Evolutionary conservation across 2,797 vertebrate genomes (phyloP).

Genomic region (Cyclopterus lumpus): DNA sequence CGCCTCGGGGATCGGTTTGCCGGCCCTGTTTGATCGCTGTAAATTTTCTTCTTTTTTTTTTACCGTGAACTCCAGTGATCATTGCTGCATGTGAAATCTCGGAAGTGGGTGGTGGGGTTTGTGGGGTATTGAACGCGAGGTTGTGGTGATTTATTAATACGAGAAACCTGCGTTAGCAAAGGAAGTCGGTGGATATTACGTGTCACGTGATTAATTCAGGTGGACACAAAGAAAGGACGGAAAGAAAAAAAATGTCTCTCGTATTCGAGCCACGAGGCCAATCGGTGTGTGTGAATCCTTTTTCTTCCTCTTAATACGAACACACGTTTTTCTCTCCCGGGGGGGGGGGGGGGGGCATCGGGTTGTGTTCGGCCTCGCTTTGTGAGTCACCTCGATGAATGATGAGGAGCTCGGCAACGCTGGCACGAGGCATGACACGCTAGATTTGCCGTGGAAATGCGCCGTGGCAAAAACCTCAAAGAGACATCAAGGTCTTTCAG

Average conservation of each 20-base stretch:
- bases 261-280: not conserved
- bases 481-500: constrained; percentile 72
- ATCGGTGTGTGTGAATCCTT: constrained; percentile 3
- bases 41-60: constrained; percentile 52
- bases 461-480: constrained; percentile 67
- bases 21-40: constrained; percentile 71
- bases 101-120: too few relatives aligned
- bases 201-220: not conserved
- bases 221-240: constrained; percentile 1
- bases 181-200: too few relatives aligned
- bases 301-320: constrained; percentile 41
- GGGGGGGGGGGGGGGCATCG: constrained; percentile 24
- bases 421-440: constrained; percentile 58
- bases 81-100: constrained; percentile 58
- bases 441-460: constrained; percentile 76
- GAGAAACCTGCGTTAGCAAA: not conserved
- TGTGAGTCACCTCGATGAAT: constrained; percentile 70
- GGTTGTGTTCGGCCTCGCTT: constrained; percentile 58
- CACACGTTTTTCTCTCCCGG: constrained; percentile 39
- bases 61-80: constrained; percentile 61
- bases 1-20: constrained; percentile 62
- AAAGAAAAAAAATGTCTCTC: not conserved
- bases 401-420: constrained; percentile 59
- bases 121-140: too few relatives aligned
- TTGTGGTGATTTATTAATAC: too few relatives aligned